Base-by-base conservation (phyloP, 2,888 invertebrate genomes). In the Clivina fossor region DNA sequence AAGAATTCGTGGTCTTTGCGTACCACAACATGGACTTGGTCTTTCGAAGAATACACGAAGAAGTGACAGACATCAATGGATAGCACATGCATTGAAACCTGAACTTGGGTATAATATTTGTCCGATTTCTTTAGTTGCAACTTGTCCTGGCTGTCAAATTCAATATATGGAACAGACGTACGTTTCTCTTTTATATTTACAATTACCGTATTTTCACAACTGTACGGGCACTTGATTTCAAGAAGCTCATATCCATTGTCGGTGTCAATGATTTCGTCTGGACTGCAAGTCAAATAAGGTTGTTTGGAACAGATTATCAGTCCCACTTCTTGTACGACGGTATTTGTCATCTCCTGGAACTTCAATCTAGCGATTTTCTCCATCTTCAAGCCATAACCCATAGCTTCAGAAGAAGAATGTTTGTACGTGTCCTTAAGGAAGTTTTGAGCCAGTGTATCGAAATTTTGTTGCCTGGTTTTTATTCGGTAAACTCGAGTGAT, bases 341-440 rank as follows among this genome's bases (percentile, higher is more conserved):
- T 20, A 19, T 40, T 40, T 40, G 40, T 40, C 5, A n/a, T 18
- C 9, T 18, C 40, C 11, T 40, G 40, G 20, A 40, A 40, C 20
- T 4, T 19, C 5, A 19, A 40, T 19, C 20, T 40, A 19, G 40
- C 40, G 11, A 4, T 3, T 2, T 19, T 40, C 19, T 40, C 40
- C 40, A 19, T 40, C 20, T 40, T n/a, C 20, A 40, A 40, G 7
- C 40, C 40, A 11, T 40, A 40, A 40, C 40, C 20, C 40, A 40
- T 40, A 19, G 40, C 40, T 40, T 3, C 20, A 4, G 7, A 15
- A 15, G 8, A 37, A 37, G 13, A 37, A n/a, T 4, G 5, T 8
- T 37, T 37, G 7, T 19, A n/a, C 2, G 2, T 40, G 3, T 40
- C 20, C 7, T 19, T 18, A 40, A 40, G 15, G 20, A 40, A 40